phyloP scores from a whole-genome alignment of 2,797 vertebrate genomes.

The Rhinella marina region DNA sequence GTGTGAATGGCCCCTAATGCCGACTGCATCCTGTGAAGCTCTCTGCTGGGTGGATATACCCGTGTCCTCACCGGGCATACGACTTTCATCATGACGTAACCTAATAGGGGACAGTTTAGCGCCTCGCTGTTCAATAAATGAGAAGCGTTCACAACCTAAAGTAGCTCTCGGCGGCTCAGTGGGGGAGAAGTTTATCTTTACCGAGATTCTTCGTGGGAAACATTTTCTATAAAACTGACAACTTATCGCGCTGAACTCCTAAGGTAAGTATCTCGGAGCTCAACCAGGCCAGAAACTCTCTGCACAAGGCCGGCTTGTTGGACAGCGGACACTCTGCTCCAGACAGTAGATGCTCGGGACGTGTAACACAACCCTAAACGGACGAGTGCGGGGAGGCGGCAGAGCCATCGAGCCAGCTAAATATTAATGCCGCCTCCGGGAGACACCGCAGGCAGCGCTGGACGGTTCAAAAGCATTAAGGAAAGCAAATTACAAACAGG shows the following conservation, averaged over 20 bases:
- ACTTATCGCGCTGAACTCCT: not conserved
- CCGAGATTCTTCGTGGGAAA: too few relatives aligned
- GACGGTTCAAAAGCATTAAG: slow-evolving; percentile 55
- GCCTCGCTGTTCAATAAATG: not conserved
- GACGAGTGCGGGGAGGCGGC: not conserved
- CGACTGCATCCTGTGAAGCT: not conserved
- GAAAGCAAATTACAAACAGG: slow-evolving; percentile 56
- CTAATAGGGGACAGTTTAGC: not conserved
- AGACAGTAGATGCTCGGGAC: not conserved
- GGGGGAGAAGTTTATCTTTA: not conserved
- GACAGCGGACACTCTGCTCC: not conserved
- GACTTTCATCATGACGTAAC: not conserved
- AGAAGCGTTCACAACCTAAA: not conserved
- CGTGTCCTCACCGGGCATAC: not conserved
- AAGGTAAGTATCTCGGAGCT: not conserved
- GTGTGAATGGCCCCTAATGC: too few relatives aligned
- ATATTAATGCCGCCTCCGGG: slow-evolving; percentile 58
- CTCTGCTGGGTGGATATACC: not conserved
- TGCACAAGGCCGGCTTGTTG: not conserved
- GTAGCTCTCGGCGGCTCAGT: not conserved
- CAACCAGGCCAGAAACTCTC: not conserved
- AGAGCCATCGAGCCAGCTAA: slow-evolving; percentile 36
- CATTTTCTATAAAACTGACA: not conserved
- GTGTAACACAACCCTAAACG: not conserved
- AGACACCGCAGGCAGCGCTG: slow-evolving; percentile 56